phyloP scores from a whole-genome alignment of 2,888 invertebrate genomes.

The Hirtodrosophila histrioides region DNA sequence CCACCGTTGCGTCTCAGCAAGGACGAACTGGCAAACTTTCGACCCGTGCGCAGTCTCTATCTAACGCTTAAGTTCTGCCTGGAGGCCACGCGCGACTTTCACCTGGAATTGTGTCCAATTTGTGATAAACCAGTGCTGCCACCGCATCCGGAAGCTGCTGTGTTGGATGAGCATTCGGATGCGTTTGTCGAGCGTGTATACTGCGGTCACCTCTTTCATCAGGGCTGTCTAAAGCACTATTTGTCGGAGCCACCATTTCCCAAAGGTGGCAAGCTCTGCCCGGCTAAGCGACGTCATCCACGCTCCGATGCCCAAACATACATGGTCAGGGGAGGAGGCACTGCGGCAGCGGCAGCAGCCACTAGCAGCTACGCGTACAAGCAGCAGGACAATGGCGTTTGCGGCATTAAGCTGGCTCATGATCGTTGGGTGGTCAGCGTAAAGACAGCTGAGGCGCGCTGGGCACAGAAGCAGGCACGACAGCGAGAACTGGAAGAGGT shows the following conservation, averaged over 20 bases:
- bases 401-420: conserved; percentile 88
- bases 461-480: conserved; percentile 91
- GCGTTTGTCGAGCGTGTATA: conserved; percentile 89
- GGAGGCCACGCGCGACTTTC: conserved; percentile 87
- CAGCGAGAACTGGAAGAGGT: conserved; percentile 90
- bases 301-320: conserved; percentile 82
- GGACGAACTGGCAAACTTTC: conserved; percentile 86
- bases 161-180: conserved; percentile 86
- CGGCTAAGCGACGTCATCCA: conserved; percentile 83
- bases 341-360: background rate
- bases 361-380: background rate
- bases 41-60: conserved; percentile 87
- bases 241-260: conserved; percentile 90
- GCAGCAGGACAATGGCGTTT: conserved; percentile 74
- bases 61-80: conserved; percentile 87
- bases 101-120: conserved; percentile 87
- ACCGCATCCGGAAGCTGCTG: conserved; percentile 85
- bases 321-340: conserved; percentile 72
- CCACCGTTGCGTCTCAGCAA: conserved; percentile 87
- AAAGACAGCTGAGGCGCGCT: conserved; percentile 89
- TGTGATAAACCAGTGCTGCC: conserved; percentile 88
- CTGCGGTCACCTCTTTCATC: conserved; percentile 90
- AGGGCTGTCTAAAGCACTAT: conserved; percentile 87
- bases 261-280: conserved; percentile 89
- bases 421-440: conserved; percentile 90